Evolutionary conservation across 2,888 invertebrate genomes (phyloP), one percentile per base, ranked within the genome.

Genomic region (Unio pictorum): DNA sequence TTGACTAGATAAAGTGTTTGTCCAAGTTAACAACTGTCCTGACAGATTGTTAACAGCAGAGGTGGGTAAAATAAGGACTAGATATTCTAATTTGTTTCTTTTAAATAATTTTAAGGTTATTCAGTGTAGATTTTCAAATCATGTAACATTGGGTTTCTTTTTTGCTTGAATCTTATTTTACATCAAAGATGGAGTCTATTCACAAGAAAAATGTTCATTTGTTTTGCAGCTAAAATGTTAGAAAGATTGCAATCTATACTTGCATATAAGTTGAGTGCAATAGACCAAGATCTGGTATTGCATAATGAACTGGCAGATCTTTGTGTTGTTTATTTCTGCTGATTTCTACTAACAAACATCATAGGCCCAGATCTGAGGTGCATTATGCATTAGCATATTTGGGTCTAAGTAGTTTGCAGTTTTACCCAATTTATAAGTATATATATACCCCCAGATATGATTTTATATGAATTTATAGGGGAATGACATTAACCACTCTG

Each of bases 31-130:
- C 78, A 71, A 88, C 3, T 90, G 90, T 76, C 85, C 88, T 3
- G 71, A 86, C 5, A 80, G 91, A 72, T 81, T 91, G 59, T 84
- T 92, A 3, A 91, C 91, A 17, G 92, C 92, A 5, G 91, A 92
- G 85, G 87, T 88, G 72, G 64, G 77, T 55, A 23, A 20, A 61
- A 28, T 28, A 1, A 18, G 7, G 7, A 11, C 30, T 23, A 28
- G 28, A 20, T 23, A 61, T 20, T 61, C 30, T 20, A 7, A 7
- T 28, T 20, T 61, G 20, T 20, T 61, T 20, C 30, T 61, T 20
- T n/a, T 20, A 34, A n/a, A 45, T 57, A 26, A 20, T 26, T 26
- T 64, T 17, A 56, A 56, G 64, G 18, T 20, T 70, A 8, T 18
- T 26, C 59, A 11, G 17, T 26, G 23, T 3, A 1, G 2, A 59